Conservation (phyloP, 2,888 invertebrate species). For the Zootermopsis nevadensis region DNA sequence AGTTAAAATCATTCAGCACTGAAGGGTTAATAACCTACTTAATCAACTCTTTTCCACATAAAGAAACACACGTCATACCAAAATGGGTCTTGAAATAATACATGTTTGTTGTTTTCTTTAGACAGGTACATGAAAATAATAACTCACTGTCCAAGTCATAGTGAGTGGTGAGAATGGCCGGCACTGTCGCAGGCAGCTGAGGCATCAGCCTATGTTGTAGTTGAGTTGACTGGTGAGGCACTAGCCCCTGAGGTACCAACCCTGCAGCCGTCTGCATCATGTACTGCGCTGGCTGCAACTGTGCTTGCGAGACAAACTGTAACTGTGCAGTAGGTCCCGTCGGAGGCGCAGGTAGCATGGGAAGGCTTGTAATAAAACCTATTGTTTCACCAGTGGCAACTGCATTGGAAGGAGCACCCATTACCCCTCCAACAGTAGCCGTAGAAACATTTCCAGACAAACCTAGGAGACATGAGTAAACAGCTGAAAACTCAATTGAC, state of each 20-base stretch:
- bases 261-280: constrained; percentile 43
- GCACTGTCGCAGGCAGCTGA: constrained; percentile 54
- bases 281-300: constrained; percentile 58
- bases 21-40: too few relatives aligned
- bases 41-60: too few relatives aligned
- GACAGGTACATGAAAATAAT: neutral
- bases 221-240: constrained; percentile 40
- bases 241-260: constrained; percentile 45
- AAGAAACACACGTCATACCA: too few relatives aligned
- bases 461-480: constrained; percentile 18
- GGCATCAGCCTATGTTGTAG: constrained; percentile 52
- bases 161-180: constrained; percentile 59
- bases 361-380: constrained; percentile 37
- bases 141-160: constrained; percentile 58
- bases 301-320: constrained; percentile 64
- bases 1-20: too few relatives aligned
- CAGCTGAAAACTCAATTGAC: neutral
- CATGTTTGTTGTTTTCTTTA: too few relatives aligned
- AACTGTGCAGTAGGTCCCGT: constrained; percentile 53
- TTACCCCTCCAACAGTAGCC: constrained; percentile 11
- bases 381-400: constrained; percentile 37
- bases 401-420: constrained; percentile 26
- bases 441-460: constrained; percentile 23
- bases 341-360: constrained; percentile 30
- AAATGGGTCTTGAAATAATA: too few relatives aligned